These are phyloP conservation scores for Plebejus melissa DNA, from an alignment of 2,888 invertebrate species.

Conservation along the genomic window DNA sequence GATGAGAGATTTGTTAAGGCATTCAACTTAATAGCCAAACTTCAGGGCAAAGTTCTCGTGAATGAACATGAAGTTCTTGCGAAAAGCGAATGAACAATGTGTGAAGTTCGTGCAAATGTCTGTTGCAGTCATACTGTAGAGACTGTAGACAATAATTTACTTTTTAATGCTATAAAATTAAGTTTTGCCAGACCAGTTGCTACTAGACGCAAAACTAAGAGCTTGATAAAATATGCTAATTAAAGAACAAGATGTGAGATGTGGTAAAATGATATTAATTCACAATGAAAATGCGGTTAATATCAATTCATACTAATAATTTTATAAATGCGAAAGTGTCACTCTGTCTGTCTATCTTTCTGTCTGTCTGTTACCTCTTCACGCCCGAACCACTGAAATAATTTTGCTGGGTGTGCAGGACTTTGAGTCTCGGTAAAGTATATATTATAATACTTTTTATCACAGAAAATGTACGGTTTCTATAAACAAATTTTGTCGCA, in stretches of 20 bases:
- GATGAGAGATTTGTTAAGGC: slow-evolving; percentile 25
- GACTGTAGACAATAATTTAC: background rate
- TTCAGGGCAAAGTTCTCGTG: background rate
- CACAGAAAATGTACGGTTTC: too few species aligned
- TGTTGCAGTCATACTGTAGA: background rate
- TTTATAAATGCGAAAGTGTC: too few species aligned
- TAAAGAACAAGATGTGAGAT: background rate
- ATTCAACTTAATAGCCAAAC: slow-evolving; percentile 22
- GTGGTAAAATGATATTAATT: background rate
- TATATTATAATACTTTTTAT: too few species aligned
- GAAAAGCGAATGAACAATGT: slow-evolving; percentile 11
- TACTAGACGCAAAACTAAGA: too few species aligned
- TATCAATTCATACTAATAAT: background rate
- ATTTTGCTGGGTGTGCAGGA: too few species aligned
- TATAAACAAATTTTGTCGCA: too few species aligned
- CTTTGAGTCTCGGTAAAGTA: too few species aligned
- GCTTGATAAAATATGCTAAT: too few species aligned
- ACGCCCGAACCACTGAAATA: too few species aligned
- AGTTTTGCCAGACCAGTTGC: background rate
- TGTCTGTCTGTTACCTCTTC: too few species aligned
- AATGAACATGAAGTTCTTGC: slow-evolving; percentile 15
- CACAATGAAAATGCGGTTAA: background rate
- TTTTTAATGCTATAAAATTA: background rate
- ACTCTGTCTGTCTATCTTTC: too few species aligned
- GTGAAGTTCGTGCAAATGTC: slow-evolving; percentile 16